A percentile compares a stretch with the other conserved stretches of the same genome.
Evolutionary conservation across 2,888 invertebrate species (phyloP).

Genomic region (Eledona agricola): DNA sequence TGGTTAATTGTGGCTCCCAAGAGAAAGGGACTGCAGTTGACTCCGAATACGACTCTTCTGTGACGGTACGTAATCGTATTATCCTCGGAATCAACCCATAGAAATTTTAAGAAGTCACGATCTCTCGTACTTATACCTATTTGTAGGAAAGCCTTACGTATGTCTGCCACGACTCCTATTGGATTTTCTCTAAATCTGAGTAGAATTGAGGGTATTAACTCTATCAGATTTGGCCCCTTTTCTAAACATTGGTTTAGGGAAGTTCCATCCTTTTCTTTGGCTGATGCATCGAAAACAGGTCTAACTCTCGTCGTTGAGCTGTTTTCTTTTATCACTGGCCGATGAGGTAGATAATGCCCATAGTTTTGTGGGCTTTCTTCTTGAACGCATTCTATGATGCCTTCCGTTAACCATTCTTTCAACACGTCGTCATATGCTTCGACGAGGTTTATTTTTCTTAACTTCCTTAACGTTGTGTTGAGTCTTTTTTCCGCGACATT

Average conservation of each 20-base stretch:
- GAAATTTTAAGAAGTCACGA: too few species aligned
- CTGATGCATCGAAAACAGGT: constrained; percentile 19
- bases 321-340: constrained; percentile 21
- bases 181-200: constrained; percentile 32
- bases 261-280: not conserved
- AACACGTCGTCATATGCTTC: too few species aligned
- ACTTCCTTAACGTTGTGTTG: too few species aligned
- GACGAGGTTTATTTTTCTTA: too few species aligned
- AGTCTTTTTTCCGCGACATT: too few species aligned
- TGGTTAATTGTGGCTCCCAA: too few species aligned
- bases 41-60: too few species aligned
- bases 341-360: constrained; percentile 38
- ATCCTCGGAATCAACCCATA: too few species aligned
- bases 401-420: too few species aligned
- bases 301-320: constrained; percentile 24
- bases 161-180: constrained; percentile 39
- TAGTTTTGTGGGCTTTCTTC: constrained; percentile 26
- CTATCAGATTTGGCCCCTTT: constrained; percentile 36
- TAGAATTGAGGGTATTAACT: constrained; percentile 35
- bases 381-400: not conserved
- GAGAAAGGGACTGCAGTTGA: too few species aligned
- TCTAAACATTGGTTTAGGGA: constrained; percentile 18
- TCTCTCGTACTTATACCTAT: too few species aligned
- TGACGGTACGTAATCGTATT: too few species aligned
- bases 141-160: constrained; percentile 38